A percentile compares a stretch with the other conserved stretches of the same genome.
Conservation (phyloP, 2,888 invertebrate species). For the Antheraea assamensis region DNA sequence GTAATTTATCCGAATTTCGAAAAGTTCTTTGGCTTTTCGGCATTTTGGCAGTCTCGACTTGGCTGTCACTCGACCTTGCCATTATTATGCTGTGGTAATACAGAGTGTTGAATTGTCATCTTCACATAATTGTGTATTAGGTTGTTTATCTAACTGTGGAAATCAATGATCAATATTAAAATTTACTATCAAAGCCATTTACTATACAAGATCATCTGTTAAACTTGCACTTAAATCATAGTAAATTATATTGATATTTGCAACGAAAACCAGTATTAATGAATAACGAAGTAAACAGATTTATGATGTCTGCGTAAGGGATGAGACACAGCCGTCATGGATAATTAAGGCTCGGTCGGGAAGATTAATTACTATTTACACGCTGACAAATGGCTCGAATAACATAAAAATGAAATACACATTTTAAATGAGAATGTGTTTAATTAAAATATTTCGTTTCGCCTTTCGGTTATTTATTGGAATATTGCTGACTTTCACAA, state of each 20-base stretch:
- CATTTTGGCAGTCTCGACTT: no score
- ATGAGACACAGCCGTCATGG: constrained; percentile 16
- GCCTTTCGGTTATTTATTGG: not conserved
- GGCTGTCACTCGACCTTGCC: no score
- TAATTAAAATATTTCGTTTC: constrained; percentile 2
- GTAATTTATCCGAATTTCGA: no score
- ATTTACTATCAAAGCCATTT: not conserved
- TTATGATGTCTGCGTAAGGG: constrained; percentile 11
- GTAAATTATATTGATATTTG: constrained; percentile 10
- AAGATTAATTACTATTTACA: constrained; percentile 23
- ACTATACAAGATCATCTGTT: not conserved
- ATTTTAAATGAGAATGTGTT: constrained; percentile 2
- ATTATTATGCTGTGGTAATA: no score
- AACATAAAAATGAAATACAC: not conserved
- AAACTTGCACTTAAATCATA: not conserved
- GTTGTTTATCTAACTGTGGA: no score
- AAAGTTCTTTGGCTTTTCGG: no score
- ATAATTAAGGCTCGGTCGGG: constrained; percentile 15
- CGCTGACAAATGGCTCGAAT: constrained; percentile 3
- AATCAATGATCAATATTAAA: not conserved
- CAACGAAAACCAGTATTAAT: constrained; percentile 9
- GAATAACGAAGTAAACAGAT: constrained; percentile 16
- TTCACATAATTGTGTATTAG: no score
- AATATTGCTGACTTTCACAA: not conserved
- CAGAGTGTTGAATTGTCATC: no score